A percentile compares a stretch with the other conserved stretches of the same genome.
These are phyloP conservation scores for Azorinus chamasolen DNA, from an alignment of 2,888 invertebrate genomes.

Conservation along the genomic window DNA sequence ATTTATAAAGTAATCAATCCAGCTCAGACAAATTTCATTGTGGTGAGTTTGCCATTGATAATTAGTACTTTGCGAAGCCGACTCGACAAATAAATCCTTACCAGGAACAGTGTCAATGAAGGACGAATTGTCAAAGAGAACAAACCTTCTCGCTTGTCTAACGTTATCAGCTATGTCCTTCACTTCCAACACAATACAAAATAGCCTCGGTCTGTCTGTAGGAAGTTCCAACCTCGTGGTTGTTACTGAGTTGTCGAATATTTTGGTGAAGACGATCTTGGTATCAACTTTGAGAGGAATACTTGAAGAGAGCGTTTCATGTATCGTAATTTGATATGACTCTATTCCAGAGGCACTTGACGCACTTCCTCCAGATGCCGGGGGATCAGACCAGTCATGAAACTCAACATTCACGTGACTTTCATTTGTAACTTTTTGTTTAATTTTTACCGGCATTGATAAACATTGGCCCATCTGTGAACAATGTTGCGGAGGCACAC, in stretches of 20 bases:
- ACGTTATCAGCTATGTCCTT: conserved; percentile 64
- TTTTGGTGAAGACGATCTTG: conserved; percentile 10
- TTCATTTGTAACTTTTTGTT: conserved; percentile 16
- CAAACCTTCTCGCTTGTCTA: conserved; percentile 55
- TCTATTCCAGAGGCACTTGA: conserved; percentile 44
- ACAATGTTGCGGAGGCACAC: conserved; percentile 29
- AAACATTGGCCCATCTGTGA: conserved; percentile 1
- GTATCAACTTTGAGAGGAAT: neutral
- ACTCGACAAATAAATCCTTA: conserved; percentile 27
- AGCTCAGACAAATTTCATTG: conserved; percentile 47
- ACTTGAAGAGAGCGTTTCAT: conserved; percentile 25
- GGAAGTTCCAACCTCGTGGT: conserved; percentile 14
- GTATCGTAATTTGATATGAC: conserved; percentile 27
- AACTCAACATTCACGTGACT: conserved; percentile 13
- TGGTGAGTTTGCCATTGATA: conserved; percentile 65
- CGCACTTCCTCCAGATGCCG: conserved; percentile 1
- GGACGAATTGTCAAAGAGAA: conserved; percentile 61
- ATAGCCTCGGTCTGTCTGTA: conserved; percentile 39
- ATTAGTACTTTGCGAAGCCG: conserved; percentile 42
- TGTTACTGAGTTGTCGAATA: conserved; percentile 4
- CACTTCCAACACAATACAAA: conserved; percentile 56
- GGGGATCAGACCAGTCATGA: conserved; percentile 55
- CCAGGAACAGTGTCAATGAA: conserved; percentile 10
- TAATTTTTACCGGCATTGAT: conserved; percentile 31
- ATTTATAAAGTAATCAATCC: conserved; percentile 60